These are phyloP conservation scores for Manacus vitellinus DNA, from an alignment of 2,113 vertebrate species.

Conservation along the genomic window DNA sequence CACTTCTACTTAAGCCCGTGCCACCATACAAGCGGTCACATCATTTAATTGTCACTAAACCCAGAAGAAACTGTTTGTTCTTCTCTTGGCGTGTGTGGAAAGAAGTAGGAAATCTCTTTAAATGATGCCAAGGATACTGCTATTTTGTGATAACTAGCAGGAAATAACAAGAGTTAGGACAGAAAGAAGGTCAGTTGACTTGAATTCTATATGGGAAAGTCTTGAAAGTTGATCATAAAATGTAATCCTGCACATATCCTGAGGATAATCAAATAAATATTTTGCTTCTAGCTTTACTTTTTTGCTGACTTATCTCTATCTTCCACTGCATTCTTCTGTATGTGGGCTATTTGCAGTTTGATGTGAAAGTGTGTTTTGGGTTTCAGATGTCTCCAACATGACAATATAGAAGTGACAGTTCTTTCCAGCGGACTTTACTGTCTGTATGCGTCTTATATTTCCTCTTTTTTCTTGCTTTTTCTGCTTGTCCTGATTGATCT, in stretches of 20 bases:
- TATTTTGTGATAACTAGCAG: conserved; percentile 44
- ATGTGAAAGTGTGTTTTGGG: not conserved
- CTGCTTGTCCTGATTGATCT: not conserved
- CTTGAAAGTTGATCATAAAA: not conserved
- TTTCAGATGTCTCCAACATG: not conserved
- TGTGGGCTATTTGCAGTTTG: not conserved
- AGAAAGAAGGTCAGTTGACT: conserved; percentile 31
- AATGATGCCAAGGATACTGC: conserved; percentile 35
- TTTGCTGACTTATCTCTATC: not conserved
- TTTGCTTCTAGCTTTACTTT: not conserved
- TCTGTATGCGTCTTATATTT: not conserved
- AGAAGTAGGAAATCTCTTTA: conserved; percentile 53
- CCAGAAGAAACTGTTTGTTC: not conserved
- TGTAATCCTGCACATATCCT: not conserved
- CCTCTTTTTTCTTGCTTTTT: not conserved
- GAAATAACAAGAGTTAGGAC: conserved; percentile 48
- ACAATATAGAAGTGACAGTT: not conserved
- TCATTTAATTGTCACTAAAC: not conserved
- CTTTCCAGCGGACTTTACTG: not conserved
- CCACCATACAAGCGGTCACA: accelerated
- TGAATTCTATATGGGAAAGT: conserved; percentile 6
- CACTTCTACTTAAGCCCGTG: not conserved
- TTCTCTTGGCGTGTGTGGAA: not conserved
- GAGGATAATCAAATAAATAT: not conserved
- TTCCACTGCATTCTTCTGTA: not conserved